A percentile compares a stretch with the other conserved stretches of the same genome.
Evolutionary conservation across 2,888 invertebrate species (phyloP).

Genomic region (Dasysyrphus tricinctus): DNA sequence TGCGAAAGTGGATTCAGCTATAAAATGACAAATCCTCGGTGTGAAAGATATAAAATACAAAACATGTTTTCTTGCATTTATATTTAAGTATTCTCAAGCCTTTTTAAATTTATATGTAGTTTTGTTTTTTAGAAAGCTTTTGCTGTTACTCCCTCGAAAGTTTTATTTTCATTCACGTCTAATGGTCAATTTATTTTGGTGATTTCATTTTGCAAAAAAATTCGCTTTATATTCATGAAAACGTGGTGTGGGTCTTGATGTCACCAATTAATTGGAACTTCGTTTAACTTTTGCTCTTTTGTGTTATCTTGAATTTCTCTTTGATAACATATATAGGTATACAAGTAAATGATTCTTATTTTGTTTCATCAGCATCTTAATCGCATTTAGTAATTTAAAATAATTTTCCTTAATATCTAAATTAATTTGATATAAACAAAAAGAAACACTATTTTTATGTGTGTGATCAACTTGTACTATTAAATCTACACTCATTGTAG

Average conservation of each 20-base stretch:
- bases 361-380: constrained; percentile 11
- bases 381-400: constrained; percentile 44
- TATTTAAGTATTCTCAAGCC: neutral
- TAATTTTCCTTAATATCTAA: constrained; percentile 43
- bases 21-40: neutral
- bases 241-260: constrained; percentile 69
- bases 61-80: constrained; percentile 1
- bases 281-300: constrained; percentile 33
- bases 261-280: constrained; percentile 52
- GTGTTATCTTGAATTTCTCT: neutral
- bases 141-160: constrained; percentile 30
- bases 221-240: constrained; percentile 14
- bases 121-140: constrained; percentile 37
- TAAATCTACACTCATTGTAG: neutral
- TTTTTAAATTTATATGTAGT: neutral
- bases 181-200: constrained; percentile 39
- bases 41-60: neutral
- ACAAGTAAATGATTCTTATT: neutral
- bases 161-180: constrained; percentile 9
- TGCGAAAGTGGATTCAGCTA: neutral
- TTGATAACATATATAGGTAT: neutral
- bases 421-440: constrained; percentile 44
- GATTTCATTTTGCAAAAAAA: constrained; percentile 50
- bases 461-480: constrained; percentile 29
- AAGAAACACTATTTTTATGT: constrained; percentile 6